phyloP scores from a whole-genome alignment of 2,888 invertebrate species.

The Eledona agricola region DNA sequence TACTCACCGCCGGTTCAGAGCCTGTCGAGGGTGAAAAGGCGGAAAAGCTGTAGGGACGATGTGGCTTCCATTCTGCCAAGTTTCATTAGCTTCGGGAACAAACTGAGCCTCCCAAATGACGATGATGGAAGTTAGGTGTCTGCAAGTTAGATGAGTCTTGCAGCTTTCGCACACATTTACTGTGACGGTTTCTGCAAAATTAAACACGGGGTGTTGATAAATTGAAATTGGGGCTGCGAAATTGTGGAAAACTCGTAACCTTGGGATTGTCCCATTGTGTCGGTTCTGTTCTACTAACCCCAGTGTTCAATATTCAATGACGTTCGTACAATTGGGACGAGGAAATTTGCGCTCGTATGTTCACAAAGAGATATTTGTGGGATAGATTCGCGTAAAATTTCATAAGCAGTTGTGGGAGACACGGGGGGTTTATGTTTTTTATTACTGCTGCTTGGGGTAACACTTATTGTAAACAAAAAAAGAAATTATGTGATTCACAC shows the following conservation, averaged over 20 bases:
- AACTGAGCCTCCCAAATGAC: constrained; percentile 73
- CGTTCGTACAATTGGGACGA: constrained; percentile 9
- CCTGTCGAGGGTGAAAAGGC: constrained; percentile 53
- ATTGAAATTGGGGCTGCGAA: constrained; percentile 13
- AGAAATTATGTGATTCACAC: too few relatives aligned
- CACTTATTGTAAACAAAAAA: too few relatives aligned
- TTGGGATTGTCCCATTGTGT: constrained; percentile 9
- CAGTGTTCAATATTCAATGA: constrained; percentile 10
- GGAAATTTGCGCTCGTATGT: too few relatives aligned
- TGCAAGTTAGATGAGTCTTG: constrained; percentile 70
- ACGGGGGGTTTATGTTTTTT: too few relatives aligned
- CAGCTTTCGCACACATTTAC: constrained; percentile 70
- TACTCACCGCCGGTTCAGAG: constrained; percentile 56
- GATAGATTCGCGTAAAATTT: too few relatives aligned
- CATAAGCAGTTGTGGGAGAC: too few relatives aligned
- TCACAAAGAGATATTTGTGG: too few relatives aligned
- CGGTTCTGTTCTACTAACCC: constrained; percentile 9
- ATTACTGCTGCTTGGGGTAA: too few relatives aligned
- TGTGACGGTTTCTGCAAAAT: constrained; percentile 71
- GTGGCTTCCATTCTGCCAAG: constrained; percentile 42
- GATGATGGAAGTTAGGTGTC: constrained; percentile 70
- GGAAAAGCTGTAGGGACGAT: constrained; percentile 42
- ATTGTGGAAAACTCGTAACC: too few relatives aligned
- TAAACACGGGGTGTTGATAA: constrained; percentile 1
- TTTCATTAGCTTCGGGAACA: constrained; percentile 58